Base-by-base conservation (phyloP, 2,888 invertebrate species). In the Pheosia tremula region DNA sequence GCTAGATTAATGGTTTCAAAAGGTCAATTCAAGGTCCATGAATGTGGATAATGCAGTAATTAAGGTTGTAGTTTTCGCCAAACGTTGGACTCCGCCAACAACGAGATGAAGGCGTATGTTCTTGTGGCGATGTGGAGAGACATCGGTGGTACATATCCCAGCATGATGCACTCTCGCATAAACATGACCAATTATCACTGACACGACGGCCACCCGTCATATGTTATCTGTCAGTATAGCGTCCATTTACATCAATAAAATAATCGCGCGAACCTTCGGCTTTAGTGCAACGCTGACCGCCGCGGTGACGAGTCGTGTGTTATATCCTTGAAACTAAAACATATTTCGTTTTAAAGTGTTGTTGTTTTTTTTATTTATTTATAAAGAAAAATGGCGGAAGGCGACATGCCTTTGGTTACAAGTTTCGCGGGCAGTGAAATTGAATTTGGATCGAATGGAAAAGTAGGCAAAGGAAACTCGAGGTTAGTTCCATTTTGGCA, bases 181-280 rank as follows among this genome's bases (percentile, higher is more conserved):
- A 84, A 74, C 77, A 79, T 68, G 66, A 88, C 80, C 91, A 89
- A 89, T 90, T 90, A 92, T 91, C 92, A 90, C 83, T 84, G 86
- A 81, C 87, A 79, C 77, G 74, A 69, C 76, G 85, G 77, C 79
- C 77, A 82, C 72, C 69, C 85, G 84, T 87, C 88, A 84, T 81
- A 86, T 86, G 84, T 89, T 90, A 91, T 91, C 90, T 85, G 83
- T 91, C 90, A 85, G 83, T 63, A 60, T 62, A 69, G 67, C 75
- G 83, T 84, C 85, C 89, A 88, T 85, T 85, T 83, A 85, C 89
- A 89, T 88, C 87, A 89, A 90, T 90, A 90, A 88, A 87, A 86
- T 86, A 88, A 86, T 85, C 84, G 81, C 82, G 77, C 78, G 74
- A 73, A 70, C 73, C 74, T 69, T 81, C 86, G 87, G 85, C 74